These are phyloP conservation scores for Emydocephalus ijimae DNA, from an alignment of 2,113 vertebrate species.

Conservation along the genomic window DNA sequence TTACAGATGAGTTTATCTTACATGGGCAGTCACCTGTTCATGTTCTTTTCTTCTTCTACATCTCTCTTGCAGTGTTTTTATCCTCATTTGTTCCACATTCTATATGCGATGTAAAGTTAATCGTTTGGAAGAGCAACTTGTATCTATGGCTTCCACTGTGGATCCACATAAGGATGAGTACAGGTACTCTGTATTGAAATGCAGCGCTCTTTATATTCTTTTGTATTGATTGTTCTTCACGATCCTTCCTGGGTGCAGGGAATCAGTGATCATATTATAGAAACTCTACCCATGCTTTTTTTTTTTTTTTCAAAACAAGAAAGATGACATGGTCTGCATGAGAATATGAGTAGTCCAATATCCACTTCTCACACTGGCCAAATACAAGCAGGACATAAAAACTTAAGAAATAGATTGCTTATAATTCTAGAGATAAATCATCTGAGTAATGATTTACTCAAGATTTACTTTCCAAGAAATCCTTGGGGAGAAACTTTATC, in stretches of 20 bases:
- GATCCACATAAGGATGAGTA: conserved; percentile 77
- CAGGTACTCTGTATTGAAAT: conserved; percentile 48
- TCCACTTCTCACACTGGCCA: background rate
- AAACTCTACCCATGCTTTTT: background rate
- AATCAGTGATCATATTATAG: background rate
- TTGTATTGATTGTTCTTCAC: background rate
- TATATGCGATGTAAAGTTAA: conserved; percentile 88
- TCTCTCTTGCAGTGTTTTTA: conserved; percentile 74
- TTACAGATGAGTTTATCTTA: background rate
- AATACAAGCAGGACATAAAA: background rate
- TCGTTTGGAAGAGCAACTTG: conserved; percentile 81
- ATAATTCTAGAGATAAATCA: background rate
- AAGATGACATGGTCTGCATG: background rate
- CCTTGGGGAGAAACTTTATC: background rate
- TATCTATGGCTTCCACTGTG: conserved; percentile 68
- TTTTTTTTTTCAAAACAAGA: background rate
- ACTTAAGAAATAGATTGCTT: background rate
- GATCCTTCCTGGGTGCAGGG: background rate
- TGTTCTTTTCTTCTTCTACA: conserved; percentile 1
- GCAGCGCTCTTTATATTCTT: background rate
- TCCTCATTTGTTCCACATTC: conserved; percentile 85
- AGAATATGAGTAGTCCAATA: background rate
- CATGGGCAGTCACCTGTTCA: background rate
- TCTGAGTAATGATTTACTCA: background rate
- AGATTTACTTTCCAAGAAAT: background rate